Conservation (phyloP, 2,113 vertebrate genomes). For the Microcebus murinus region DNA sequence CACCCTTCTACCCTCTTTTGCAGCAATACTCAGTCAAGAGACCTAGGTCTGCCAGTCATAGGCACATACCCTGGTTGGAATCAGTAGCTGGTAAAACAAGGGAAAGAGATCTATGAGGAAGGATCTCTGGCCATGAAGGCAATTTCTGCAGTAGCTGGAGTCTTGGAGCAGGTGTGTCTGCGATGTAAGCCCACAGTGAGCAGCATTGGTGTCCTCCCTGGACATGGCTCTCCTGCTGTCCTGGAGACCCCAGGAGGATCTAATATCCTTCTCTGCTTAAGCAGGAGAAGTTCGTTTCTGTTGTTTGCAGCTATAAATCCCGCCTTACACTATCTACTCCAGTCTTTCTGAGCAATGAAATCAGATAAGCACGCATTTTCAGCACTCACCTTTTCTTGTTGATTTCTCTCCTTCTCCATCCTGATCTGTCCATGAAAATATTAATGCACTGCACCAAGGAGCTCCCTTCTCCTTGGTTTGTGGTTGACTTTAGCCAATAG, state of each 20-base stretch:
- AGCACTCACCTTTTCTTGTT: not conserved
- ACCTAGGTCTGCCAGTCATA: not conserved
- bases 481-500: not conserved
- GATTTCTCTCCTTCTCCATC: not conserved
- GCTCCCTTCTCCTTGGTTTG: not conserved
- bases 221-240: not conserved
- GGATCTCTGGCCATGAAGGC: not conserved
- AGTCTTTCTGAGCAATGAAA: not conserved
- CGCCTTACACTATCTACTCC: not conserved
- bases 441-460: not conserved
- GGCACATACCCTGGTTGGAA: not conserved
- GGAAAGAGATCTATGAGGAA: not conserved
- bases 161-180: not conserved
- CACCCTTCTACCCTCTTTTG: not conserved
- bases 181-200: not conserved
- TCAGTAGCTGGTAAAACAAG: not conserved
- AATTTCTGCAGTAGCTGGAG: not conserved
- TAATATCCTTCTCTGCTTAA: not conserved
- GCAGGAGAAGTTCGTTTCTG: not conserved
- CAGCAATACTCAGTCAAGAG: not conserved
- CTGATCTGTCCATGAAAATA: not conserved
- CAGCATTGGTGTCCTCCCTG: not conserved
- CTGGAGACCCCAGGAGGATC: not conserved
- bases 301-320: not conserved
- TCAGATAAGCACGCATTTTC: not conserved